Base-by-base conservation (phyloP, 2,888 invertebrate genomes). In the Mayetiola destructor region DNA sequence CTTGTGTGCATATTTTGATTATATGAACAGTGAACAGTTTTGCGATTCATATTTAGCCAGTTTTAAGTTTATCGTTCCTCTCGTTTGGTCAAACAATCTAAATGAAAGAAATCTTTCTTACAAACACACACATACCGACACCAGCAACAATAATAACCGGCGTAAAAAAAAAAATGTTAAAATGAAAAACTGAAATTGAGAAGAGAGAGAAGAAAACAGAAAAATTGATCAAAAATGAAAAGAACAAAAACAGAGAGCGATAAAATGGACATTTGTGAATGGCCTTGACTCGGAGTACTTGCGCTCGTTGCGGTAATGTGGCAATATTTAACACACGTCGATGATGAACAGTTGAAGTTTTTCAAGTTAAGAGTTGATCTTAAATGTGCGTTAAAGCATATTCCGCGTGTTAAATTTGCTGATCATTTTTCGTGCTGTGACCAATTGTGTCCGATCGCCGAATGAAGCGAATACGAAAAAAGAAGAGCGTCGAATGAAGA, bases 241-340 rank as follows among this genome's bases (percentile, higher is more conserved):
- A 23, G 12, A 21, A 18, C 2, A n/a, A n/a, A n/a, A n/a, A n/a
- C n/a, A n/a, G n/a, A n/a, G n/a, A n/a, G 9, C 42, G 42, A 42
- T 42, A 42, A 42, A 42, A 40, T 42, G 14, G 23, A 23, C 42
- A 42, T 21, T 42, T 42, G 18, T 8, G 18, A 40, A 40, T 40
- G 40, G 40, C 40, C 40, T 40, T 40, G 40, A 40, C 40, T 40
- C 23, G 23, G 14, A 42, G 42, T 42, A 42, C 42, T 42, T n/a
- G 42, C 42, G 42, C 42, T 4, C 20, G 20, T 40, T 40, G 39
- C 5, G 20, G 4, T 40, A 40, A 40, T 40, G 20, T 40, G 39
- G 20, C 39, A 18, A 40, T 40, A 40, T 40, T 40, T 40, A 40
- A 40, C 39, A 40, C 39, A 20, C 39, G 42, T 42, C 42, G 23